phyloP scores from a whole-genome alignment of 2,888 invertebrate species.

The Chloromyia formosa region DNA sequence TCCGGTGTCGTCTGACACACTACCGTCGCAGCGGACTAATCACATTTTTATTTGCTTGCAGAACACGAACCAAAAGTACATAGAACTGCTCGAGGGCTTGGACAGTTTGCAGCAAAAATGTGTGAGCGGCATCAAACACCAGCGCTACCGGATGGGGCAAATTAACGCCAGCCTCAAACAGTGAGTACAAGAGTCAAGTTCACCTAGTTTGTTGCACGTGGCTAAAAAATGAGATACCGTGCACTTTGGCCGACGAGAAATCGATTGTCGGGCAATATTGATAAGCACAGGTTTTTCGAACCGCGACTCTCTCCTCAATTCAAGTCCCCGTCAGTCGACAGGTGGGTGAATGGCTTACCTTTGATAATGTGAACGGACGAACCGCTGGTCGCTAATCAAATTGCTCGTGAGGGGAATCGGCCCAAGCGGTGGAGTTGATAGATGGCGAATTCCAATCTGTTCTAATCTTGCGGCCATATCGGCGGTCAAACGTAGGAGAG shows the following conservation, averaged over 20 bases:
- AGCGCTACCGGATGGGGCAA: slow-evolving; percentile 87
- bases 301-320: too few relatives aligned
- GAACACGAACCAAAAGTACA: slow-evolving; percentile 83
- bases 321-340: too few relatives aligned
- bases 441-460: too few relatives aligned
- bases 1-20: background rate
- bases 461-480: too few relatives aligned
- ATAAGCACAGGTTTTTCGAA: background rate
- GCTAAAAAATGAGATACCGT: background rate
- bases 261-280: slow-evolving; percentile 22
- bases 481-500: too few relatives aligned
- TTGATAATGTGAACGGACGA: too few relatives aligned
- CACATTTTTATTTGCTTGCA: slow-evolving; percentile 61
- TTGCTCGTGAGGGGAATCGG: too few relatives aligned
- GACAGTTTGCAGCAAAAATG: slow-evolving; percentile 86
- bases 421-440: too few relatives aligned
- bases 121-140: slow-evolving; percentile 87
- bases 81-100: slow-evolving; percentile 84
- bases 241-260: slow-evolving; percentile 31
- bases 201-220: background rate
- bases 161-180: slow-evolving; percentile 81
- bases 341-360: too few relatives aligned
- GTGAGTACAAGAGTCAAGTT: slow-evolving; percentile 67
- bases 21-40: too few relatives aligned
- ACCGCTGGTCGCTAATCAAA: too few relatives aligned